These are phyloP conservation scores for Nestor notabilis DNA, from an alignment of 2,113 vertebrate species.

Conservation along the genomic window DNA sequence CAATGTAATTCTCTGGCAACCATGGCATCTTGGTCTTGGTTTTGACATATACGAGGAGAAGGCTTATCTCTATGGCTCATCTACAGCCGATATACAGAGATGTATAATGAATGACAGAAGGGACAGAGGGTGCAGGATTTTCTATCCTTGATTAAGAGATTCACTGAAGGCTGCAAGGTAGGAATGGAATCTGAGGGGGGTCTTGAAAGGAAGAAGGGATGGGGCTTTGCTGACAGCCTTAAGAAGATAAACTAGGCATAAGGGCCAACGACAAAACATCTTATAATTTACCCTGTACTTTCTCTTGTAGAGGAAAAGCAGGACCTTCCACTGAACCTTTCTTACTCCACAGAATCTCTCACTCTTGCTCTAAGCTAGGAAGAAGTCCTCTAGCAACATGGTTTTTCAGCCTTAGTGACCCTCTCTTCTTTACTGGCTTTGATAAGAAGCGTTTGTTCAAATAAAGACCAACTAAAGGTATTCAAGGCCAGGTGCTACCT, in stretches of 20 bases:
- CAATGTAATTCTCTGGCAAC: background rate
- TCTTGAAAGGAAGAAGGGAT: background rate
- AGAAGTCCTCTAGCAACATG: background rate
- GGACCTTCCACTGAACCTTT: background rate
- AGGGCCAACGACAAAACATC: background rate
- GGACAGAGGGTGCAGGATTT: background rate
- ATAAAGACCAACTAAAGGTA: background rate
- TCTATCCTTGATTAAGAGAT: background rate
- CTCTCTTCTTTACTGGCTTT: background rate
- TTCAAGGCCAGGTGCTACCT: background rate
- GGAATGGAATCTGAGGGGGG: background rate
- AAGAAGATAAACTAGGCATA: background rate
- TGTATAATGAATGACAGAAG: background rate
- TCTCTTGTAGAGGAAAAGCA: background rate
- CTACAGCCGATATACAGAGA: background rate
- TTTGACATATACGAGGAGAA: background rate
- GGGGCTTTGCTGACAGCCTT: background rate
- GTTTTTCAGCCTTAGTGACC: background rate
- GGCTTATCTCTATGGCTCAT: rapidly evolving
- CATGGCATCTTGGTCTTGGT: background rate
- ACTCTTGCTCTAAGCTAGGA: background rate
- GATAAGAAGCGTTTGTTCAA: background rate
- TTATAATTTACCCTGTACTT: background rate
- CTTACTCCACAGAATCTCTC: background rate
- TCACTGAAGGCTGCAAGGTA: background rate